Evolutionary conservation across 2,797 vertebrate species (phyloP), one percentile per base, ranked within the genome.

Genomic region (Numenius phaeopus): DNA sequence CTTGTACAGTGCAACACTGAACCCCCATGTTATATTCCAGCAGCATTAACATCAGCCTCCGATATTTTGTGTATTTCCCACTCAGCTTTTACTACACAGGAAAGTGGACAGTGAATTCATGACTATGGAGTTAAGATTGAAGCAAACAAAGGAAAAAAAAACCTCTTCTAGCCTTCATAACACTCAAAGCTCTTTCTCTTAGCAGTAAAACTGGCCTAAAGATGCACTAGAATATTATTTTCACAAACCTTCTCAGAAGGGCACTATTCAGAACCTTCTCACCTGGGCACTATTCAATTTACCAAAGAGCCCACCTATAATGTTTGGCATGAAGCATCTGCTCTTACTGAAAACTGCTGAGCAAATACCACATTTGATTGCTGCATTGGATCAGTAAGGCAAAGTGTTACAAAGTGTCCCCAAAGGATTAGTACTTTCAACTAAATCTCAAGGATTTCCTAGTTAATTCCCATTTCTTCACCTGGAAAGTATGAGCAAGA

Each of bases 151-250:
- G 5, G 7, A 37, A 44, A 11, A 58, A 58, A 52, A 34, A 55
- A 17, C 1, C 0, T 61, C 37, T 72, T 58, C 14, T 30, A 73
- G 34, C 14, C 32, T 30, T 50, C 49, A 21, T 0, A 76, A 46
- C 37, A 30, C 54, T 46, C 49, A 52, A 44, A 83, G 21, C 12
- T 40, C 29, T 52, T 81, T 30, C 12, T 23, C 29, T 76, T 30
- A 39, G 14, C 6, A 55, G 66, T 27, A 57, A 46, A 89, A 71
- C 2, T 46, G 14, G 20, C 39, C 27, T 50, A 18, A 8, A 29
- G 1, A 1, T 27, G 39, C 44, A 46, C 26, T 18, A 24, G 9
- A 46, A 14, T 44, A 40, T 29, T 26, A 24, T 39, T 61, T 78
- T 61, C n/a, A 42, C 27, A 72, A 58, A 58, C 2, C 34, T 81